These are phyloP conservation scores for Zaprionus lachaisei DNA, from an alignment of 1,140 invertebrate species.

Conservation along the genomic window DNA sequence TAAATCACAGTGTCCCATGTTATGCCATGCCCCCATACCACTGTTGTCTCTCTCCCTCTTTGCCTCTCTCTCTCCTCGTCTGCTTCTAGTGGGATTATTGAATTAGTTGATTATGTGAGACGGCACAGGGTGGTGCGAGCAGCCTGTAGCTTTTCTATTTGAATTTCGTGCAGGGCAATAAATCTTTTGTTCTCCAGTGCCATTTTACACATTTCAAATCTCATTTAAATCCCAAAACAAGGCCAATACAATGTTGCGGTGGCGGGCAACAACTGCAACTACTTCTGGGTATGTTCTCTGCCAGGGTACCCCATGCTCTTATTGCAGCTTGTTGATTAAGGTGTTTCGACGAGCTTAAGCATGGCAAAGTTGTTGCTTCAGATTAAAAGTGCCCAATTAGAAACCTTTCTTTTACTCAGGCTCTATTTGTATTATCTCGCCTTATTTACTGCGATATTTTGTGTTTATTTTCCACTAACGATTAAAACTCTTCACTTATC, in stretches of 20 bases:
- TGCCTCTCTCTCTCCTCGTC: neutral
- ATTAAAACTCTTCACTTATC: constrained; percentile 25
- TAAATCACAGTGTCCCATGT: constrained; percentile 71
- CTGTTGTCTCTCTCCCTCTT: neutral
- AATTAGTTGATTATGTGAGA: constrained; percentile 68
- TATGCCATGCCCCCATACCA: constrained; percentile 24
- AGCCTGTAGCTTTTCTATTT: constrained; percentile 50
- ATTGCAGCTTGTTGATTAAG: neutral
- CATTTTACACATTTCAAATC: constrained; percentile 58
- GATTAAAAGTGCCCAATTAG: too few relatives aligned
- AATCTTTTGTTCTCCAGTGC: constrained; percentile 60
- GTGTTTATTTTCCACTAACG: constrained; percentile 62
- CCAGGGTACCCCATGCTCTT: neutral
- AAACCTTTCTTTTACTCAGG: too few relatives aligned
- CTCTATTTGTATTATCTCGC: neutral
- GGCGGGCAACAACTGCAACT: constrained; percentile 20
- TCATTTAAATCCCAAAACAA: constrained; percentile 70
- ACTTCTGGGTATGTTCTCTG: neutral
- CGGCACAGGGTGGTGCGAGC: constrained; percentile 9
- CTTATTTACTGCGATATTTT: neutral
- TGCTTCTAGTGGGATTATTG: constrained; percentile 61
- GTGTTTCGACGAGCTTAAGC: neutral
- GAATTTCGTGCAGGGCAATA: constrained; percentile 47
- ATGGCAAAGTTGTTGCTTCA: neutral
- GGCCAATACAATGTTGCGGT: constrained; percentile 60